Evolutionary conservation across 2,888 invertebrate genomes (phyloP), one percentile per base, ranked within the genome.

Genomic region (Gymnocheta viridis): DNA sequence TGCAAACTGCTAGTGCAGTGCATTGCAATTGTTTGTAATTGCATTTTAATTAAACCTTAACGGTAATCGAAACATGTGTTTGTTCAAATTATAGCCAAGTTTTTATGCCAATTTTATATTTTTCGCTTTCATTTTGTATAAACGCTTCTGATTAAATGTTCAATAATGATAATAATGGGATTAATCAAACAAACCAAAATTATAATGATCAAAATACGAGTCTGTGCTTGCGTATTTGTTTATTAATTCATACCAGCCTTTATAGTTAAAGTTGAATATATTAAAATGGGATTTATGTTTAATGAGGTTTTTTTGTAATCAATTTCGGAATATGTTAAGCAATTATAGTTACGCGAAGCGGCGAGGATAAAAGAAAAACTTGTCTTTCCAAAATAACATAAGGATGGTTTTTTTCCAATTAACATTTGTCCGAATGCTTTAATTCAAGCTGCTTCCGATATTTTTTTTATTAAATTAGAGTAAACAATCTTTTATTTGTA

Each of bases 41-140:
- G 72, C 83, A 76, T 80, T 83, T 83, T 83, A 83, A 83, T 83
- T 83, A 83, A 83, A 83, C 49, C 77, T 80, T 80, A 83, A 80
- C 83, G 83, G 80, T 77, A 80, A 70, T 70, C 51, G 66, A 72
- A 83, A 80, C 83, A 83, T 83, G 83, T 83, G 83, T 76, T 80
- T 69, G 38, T 44, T 69, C 67, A 66, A 66, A 66, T 62, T 76
- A 67, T 67, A 60, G 47, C 27, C 70, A 51, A 62, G 60, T 60
- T 58, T 62, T 58, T 49, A 29, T 54, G 29, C 4, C 35, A 10
- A 38, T 19, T 82, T 38, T 54, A 51, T 44, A 44, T 62, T 82
- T 62, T 82, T 54, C 29, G 29, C 24, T 32, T 47, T 66, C 17
- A 14, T 56, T 66, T n/a, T 5, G 12, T 49, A 19, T 24, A 4